Percentiles rank a stretch among this genome's conserved stretches.
phyloP scores from a whole-genome alignment of 2,888 invertebrate species.

The Halocaridina rubra region DNA sequence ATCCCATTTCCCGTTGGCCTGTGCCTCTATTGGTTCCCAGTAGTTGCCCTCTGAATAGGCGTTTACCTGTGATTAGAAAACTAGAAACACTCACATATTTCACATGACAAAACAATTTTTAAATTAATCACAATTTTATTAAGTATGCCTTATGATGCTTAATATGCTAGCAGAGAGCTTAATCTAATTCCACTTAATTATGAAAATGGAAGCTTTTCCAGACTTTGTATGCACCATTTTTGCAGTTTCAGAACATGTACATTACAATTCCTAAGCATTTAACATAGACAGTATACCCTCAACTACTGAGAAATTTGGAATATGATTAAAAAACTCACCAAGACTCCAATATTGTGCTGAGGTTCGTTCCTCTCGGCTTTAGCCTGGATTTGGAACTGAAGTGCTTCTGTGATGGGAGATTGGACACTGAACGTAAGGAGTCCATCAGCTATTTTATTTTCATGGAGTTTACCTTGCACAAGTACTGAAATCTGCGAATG shows the following conservation, averaged over 20 bases:
- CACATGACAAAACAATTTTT: too few relatives aligned
- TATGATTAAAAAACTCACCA: background rate
- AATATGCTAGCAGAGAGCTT: too few relatives aligned
- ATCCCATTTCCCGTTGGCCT: constrained; percentile 17
- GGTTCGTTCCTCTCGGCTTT: background rate
- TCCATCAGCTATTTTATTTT: background rate
- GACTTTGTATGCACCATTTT: too few relatives aligned
- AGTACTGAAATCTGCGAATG: background rate
- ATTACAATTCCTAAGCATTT: too few relatives aligned
- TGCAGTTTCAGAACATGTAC: too few relatives aligned
- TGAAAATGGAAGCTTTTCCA: too few relatives aligned
- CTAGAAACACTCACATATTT: too few relatives aligned
- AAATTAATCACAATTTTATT: too few relatives aligned
- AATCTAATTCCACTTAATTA: too few relatives aligned
- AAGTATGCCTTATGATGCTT: too few relatives aligned
- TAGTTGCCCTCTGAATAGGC: constrained; percentile 26
- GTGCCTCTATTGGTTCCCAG: background rate
- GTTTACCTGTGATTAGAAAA: constrained; percentile 30
- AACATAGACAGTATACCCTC: too few relatives aligned
- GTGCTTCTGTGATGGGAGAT: constrained; percentile 12
- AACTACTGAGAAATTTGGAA: background rate
- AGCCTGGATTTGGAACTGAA: background rate
- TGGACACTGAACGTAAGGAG: background rate
- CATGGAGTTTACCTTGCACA: background rate
- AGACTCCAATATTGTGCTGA: background rate